Base-by-base conservation (phyloP, 2,888 invertebrate species). In the Nycteola revayana region DNA sequence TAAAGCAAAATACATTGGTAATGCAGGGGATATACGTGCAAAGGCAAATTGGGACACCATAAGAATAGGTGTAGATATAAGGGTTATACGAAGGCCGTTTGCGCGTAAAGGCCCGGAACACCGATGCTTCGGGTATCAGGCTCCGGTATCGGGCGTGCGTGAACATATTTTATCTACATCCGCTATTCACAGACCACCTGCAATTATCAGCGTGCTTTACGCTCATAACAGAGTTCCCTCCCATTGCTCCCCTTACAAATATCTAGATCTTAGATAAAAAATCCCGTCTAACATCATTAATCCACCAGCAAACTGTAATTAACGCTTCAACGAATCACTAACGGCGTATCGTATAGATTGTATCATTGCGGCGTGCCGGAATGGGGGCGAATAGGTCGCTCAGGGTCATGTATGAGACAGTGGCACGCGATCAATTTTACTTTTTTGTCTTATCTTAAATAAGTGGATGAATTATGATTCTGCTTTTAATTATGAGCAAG, bases 111-210 rank as follows among this genome's bases (percentile, higher is more conserved):
- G 60, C 53, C 65, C 73, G 73, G 75, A 78, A 70, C 60, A 36
- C 32, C 55, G 68, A 68, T 60, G 66, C 60, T n/a, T 57, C 52
- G 69, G 66, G 14, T 14, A 14, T 14, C 14, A 5, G 14, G 3
- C 46, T 46, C 59, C 60, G 53, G 67, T 70, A 77, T 77, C 72
- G 72, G 72, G 70, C 72, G 80, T 88, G 87, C 86, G 87, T 86
- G 84, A 78, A 83, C 74, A 82, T 84, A 86, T 84, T 84, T 83
- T 79, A 82, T 82, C 84, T 71, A 62, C 69, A 74, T 82, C 84
- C 82, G 73, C 61, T 53, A 60, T 46, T 62, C 66, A 53, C 57
- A 64, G 49, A 65, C 77, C 67, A 62, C 60, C 54, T 58, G 76
- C 74, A 83, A 83, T 86, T 86, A 86, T 81, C 74, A 63, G 75